Conservation (phyloP, 92 coral and sea anemone species). For the Phenganax stokvisi region DNA sequence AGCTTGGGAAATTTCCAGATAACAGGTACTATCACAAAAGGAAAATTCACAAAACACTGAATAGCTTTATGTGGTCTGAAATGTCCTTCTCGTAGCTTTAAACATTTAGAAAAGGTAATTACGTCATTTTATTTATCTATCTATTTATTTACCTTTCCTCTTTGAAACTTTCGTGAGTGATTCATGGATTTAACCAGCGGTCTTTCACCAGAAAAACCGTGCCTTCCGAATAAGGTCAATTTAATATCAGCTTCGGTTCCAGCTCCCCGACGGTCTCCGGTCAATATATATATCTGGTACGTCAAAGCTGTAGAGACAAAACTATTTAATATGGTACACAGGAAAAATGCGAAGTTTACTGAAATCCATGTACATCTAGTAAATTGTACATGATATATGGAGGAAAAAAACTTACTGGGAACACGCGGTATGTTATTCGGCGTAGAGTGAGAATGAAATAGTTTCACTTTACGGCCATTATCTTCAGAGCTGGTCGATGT, state of each 20-base stretch:
- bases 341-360: background rate
- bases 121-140: no score
- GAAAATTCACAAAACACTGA: background rate
- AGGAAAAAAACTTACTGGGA: constrained; percentile 6
- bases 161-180: constrained; percentile 82
- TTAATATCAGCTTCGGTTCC: constrained; percentile 82
- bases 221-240: constrained; percentile 83
- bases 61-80: no score
- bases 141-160: constrained; percentile 68
- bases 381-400: background rate
- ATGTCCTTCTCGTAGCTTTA: no score
- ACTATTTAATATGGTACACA: background rate
- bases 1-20: no score
- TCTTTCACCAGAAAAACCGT: constrained; percentile 87
- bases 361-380: background rate
- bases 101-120: background rate
- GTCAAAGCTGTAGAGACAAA: constrained; percentile 56
- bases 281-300: constrained; percentile 76
- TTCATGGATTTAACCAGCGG: constrained; percentile 81
- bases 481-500: constrained; percentile 7
- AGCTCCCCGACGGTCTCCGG: constrained; percentile 96
- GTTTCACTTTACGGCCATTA: background rate
- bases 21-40: background rate
- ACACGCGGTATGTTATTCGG: background rate
- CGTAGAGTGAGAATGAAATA: constrained; percentile 1